These are phyloP conservation scores for Osedax fenrisi DNA, from an alignment of 2,888 invertebrate species.

Conservation along the genomic window DNA sequence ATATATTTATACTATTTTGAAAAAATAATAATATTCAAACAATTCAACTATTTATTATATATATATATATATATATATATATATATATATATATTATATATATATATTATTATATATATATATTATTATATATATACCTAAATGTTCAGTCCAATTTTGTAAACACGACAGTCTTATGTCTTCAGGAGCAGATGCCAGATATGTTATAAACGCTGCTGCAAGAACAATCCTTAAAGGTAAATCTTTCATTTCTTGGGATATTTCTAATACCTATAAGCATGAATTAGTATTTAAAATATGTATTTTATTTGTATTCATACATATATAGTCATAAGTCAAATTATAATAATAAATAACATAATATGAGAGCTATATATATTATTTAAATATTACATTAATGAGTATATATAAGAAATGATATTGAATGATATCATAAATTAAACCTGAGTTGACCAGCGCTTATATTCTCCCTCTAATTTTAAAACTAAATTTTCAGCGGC, in stretches of 20 bases:
- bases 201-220: slow-evolving; percentile 68
- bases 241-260: slow-evolving; percentile 54
- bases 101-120: too few species aligned
- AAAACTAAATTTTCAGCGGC: slow-evolving; percentile 70
- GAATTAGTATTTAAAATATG: too few species aligned
- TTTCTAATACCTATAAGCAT: slow-evolving; percentile 37
- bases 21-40: background rate
- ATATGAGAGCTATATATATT: too few species aligned
- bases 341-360: too few species aligned
- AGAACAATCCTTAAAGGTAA: slow-evolving; percentile 61
- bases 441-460: slow-evolving; percentile 71
- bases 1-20: background rate
- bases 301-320: too few species aligned
- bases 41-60: too few species aligned
- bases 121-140: background rate
- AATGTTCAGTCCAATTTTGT: slow-evolving; percentile 50
- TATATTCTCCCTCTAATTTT: slow-evolving; percentile 76
- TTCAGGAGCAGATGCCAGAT: slow-evolving; percentile 63
- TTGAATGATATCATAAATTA: too few species aligned
- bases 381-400: too few species aligned
- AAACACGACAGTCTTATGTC: slow-evolving; percentile 57
- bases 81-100: too few species aligned
- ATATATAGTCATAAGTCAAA: too few species aligned
- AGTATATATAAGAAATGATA: too few species aligned
- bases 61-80: too few species aligned